phyloP scores from a whole-genome alignment of 2,113 vertebrate species.

The Oenanthe oenanthe region DNA sequence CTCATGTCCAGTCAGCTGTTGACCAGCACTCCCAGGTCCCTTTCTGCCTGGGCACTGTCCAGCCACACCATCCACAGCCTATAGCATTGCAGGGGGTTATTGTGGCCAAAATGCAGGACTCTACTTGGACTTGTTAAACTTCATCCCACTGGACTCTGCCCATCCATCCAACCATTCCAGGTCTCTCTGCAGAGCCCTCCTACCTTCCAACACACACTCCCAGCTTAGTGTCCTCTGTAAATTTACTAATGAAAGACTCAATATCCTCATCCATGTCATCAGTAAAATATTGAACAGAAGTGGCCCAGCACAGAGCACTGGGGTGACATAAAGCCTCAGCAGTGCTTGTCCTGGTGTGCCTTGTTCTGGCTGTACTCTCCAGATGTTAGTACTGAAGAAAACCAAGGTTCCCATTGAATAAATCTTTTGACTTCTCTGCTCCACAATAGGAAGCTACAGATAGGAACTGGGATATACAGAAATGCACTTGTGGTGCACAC shows the following conservation, averaged over 20 bases:
- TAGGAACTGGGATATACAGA: not conserved
- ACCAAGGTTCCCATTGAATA: not conserved
- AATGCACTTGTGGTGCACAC: not conserved
- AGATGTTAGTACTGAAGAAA: not conserved
- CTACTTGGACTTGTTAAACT: not conserved
- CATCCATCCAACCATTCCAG: not conserved
- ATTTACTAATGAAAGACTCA: not conserved
- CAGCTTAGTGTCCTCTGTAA: not conserved
- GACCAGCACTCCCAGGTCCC: not conserved
- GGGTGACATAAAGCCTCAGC: not conserved
- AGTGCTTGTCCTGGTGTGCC: not conserved
- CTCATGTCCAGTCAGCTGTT: not conserved
- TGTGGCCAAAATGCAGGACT: not conserved
- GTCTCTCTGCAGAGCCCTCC: not conserved
- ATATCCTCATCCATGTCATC: not conserved
- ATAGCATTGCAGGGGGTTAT: fast-evolving
- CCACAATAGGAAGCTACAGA: not conserved
- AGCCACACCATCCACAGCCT: not conserved
- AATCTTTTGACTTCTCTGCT: not conserved
- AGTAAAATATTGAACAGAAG: not conserved
- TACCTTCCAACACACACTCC: not conserved
- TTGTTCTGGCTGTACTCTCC: not conserved
- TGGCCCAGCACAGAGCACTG: not conserved
- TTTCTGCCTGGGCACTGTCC: not conserved
- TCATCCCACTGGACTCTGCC: not conserved